Evolutionary conservation across 2,113 vertebrate genomes (phyloP).

Genomic region (Chrysemys picta): DNA sequence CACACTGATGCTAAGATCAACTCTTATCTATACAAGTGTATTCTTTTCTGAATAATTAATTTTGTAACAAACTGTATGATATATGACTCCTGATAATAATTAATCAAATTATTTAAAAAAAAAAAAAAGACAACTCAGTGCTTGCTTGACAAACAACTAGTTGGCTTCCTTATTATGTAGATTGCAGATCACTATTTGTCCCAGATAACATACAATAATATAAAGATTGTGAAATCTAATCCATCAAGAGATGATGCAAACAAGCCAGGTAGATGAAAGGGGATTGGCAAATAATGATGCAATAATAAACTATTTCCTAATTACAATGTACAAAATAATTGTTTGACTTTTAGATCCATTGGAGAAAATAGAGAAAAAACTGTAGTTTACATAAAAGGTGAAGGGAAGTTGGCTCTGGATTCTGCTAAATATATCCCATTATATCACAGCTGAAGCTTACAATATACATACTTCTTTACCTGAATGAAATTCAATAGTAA

Average conservation of each 20-base stretch:
- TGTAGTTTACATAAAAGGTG: neutral
- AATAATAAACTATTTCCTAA: neutral
- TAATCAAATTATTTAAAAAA: neutral
- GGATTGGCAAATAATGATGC: neutral
- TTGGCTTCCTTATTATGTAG: neutral
- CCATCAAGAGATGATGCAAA: neutral
- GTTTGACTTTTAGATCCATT: neutral
- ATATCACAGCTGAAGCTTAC: neutral
- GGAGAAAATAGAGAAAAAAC: neutral
- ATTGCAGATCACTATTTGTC: neutral
- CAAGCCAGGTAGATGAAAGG: neutral
- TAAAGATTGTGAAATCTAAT: neutral
- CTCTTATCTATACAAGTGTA: neutral
- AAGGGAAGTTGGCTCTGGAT: neutral
- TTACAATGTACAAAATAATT: neutral
- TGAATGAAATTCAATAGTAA: neutral
- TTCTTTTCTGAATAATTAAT: neutral
- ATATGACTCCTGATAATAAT: neutral
- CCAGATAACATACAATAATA: neutral
- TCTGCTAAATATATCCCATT: neutral
- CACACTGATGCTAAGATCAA: neutral
- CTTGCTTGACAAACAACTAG: neutral
- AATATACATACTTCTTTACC: neutral
- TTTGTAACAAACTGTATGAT: neutral
- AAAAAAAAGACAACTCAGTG: neutral